These are phyloP conservation scores for Suricata suricatta DNA, from an alignment of 2,113 vertebrate genomes.

Conservation along the genomic window DNA sequence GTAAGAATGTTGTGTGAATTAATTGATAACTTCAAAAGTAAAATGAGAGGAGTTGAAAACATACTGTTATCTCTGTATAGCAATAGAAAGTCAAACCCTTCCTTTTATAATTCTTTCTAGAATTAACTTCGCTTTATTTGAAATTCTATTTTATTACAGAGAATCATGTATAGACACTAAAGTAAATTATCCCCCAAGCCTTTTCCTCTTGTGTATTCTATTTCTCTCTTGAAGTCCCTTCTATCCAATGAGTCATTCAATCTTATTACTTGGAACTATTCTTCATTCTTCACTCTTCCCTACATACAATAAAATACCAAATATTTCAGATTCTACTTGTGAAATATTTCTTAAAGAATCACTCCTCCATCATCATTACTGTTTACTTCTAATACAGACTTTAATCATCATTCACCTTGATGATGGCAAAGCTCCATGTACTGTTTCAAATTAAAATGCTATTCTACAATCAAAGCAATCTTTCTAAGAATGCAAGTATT, in stretches of 20 bases:
- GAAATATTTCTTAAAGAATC: conserved; percentile 6
- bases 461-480: neutral
- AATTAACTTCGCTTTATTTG: neutral
- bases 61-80: neutral
- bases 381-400: neutral
- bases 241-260: neutral
- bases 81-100: neutral
- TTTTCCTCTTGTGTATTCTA: neutral
- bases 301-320: neutral
- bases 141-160: neutral
- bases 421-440: neutral
- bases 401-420: conserved; percentile 1
- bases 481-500: neutral
- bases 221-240: neutral
- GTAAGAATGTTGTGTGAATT: neutral
- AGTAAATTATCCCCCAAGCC: neutral
- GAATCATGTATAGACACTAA: neutral
- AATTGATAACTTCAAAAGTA: neutral
- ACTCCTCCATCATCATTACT: neutral
- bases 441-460: neutral
- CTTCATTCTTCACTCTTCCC: neutral
- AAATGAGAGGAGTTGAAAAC: neutral
- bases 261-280: neutral
- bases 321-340: neutral
- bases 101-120: neutral